These are phyloP conservation scores for Mycalesis mineus DNA, from an alignment of 2,888 invertebrate species.

Conservation along the genomic window DNA sequence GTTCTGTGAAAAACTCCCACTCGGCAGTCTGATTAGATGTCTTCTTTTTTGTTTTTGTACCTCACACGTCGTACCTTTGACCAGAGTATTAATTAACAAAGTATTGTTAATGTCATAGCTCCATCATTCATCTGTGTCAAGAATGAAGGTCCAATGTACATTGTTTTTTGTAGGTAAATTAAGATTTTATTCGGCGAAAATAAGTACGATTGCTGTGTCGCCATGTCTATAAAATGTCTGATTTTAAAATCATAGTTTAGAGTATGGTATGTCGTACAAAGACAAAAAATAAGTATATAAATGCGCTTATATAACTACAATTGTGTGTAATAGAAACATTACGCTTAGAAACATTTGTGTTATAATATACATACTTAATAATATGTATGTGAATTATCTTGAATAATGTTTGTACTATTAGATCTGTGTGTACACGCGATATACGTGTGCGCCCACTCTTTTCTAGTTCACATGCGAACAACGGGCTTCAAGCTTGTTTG, in stretches of 20 bases:
- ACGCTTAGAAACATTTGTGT: slow-evolving; percentile 73
- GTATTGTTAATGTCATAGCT: slow-evolving; percentile 44
- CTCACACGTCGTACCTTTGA: slow-evolving; percentile 37
- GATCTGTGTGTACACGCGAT: slow-evolving; percentile 60
- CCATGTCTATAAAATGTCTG: slow-evolving; percentile 57
- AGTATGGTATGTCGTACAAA: slow-evolving; percentile 46
- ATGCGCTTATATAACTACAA: slow-evolving; percentile 65
- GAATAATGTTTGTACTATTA: slow-evolving; percentile 72
- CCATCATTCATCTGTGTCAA: slow-evolving; percentile 53
- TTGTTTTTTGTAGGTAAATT: slow-evolving; percentile 66
- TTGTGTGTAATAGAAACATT: slow-evolving; percentile 74
- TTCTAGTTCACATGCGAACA: slow-evolving; percentile 51
- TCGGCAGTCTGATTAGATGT: slow-evolving; percentile 48
- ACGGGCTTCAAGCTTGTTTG: neutral
- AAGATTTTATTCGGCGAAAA: slow-evolving; percentile 56
- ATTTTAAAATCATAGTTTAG: slow-evolving; percentile 47
- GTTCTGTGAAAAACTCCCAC: no score
- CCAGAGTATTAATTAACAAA: slow-evolving; percentile 44
- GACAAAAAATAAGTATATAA: slow-evolving; percentile 50
- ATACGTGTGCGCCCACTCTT: slow-evolving; percentile 52
- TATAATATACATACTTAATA: slow-evolving; percentile 47
- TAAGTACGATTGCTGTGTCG: slow-evolving; percentile 37
- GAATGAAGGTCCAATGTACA: slow-evolving; percentile 65
- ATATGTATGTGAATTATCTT: slow-evolving; percentile 71
- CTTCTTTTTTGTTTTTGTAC: slow-evolving; percentile 47